Evolutionary conservation across 2,797 vertebrate genomes (phyloP).

Genomic region (Acropternis orthonyx): DNA sequence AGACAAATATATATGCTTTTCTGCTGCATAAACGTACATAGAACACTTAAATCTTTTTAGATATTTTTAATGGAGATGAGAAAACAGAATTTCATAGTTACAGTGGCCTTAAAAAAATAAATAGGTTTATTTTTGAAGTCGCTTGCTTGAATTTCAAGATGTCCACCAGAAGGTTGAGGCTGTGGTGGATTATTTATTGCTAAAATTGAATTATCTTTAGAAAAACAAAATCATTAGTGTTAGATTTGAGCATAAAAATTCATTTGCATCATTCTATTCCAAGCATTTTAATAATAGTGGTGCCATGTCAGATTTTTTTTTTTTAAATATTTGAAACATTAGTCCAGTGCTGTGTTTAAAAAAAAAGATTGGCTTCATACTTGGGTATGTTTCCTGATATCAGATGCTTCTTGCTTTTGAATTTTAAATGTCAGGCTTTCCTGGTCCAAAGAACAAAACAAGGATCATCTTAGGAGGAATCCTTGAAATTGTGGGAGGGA

Average conservation of each 20-base stretch:
- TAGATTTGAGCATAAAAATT: background rate
- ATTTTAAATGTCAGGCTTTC: conserved; percentile 20
- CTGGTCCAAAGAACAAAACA: conserved; percentile 18
- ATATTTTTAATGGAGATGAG: background rate
- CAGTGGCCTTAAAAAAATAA: background rate
- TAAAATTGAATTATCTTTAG: background rate
- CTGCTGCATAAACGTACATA: background rate
- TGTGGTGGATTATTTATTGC: background rate
- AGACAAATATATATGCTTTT: background rate
- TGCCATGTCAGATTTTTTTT: background rate
- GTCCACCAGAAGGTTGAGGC: background rate
- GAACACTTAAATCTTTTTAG: background rate
- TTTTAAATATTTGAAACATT: background rate
- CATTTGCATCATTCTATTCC: background rate
- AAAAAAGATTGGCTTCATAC: background rate
- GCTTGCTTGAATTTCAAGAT: background rate
- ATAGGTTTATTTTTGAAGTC: background rate
- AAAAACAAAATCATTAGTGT: background rate
- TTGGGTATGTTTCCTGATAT: background rate
- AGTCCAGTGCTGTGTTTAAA: background rate
- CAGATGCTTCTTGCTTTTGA: background rate
- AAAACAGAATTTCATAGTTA: background rate
- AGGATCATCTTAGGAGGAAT: conserved; percentile 21
- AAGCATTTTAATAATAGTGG: background rate
- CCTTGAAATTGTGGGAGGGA: conserved; percentile 30